A percentile compares a stretch with the other conserved stretches of the same genome.
These are phyloP conservation scores for Cetoscarus ocellatus DNA, from an alignment of 2,797 vertebrate species.

Conservation along the genomic window DNA sequence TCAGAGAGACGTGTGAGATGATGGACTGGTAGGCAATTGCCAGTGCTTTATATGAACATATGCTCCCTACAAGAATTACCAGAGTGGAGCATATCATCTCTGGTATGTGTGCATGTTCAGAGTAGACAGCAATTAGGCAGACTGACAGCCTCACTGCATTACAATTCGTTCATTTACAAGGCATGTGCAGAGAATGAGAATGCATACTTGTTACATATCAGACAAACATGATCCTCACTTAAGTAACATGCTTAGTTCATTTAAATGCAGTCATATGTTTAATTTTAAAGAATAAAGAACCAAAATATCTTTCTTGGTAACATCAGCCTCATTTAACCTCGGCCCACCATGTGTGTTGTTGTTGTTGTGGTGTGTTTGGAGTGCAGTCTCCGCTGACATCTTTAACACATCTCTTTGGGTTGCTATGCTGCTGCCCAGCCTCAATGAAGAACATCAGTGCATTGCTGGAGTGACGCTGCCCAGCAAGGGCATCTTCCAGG, in stretches of 20 bases:
- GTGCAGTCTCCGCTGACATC: slow-evolving; percentile 52
- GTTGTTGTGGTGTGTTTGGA: slow-evolving; percentile 45
- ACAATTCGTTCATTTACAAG: slow-evolving; percentile 61
- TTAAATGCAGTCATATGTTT: slow-evolving; percentile 39
- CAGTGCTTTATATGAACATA: slow-evolving; percentile 64
- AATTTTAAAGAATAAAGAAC: slow-evolving; percentile 26
- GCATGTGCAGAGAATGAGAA: slow-evolving; percentile 57
- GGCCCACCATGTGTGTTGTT: slow-evolving; percentile 37
- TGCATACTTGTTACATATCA: slow-evolving; percentile 51
- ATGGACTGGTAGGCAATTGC: slow-evolving; percentile 52
- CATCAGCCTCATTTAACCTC: slow-evolving; percentile 53
- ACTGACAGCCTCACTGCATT: slow-evolving; percentile 59
- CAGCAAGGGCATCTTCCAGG: slow-evolving; percentile 63
- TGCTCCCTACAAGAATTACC: slow-evolving; percentile 66
- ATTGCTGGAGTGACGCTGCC: slow-evolving; percentile 49
- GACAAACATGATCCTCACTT: slow-evolving; percentile 43
- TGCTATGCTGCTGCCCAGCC: slow-evolving; percentile 55
- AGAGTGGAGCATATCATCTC: slow-evolving; percentile 61
- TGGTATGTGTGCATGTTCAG: slow-evolving; percentile 60
- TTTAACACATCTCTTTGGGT: slow-evolving; percentile 61
- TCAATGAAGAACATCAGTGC: slow-evolving; percentile 58
- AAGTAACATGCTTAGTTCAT: slow-evolving; percentile 29
- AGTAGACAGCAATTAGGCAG: slow-evolving; percentile 71
- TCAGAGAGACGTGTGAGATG: slow-evolving; percentile 44
- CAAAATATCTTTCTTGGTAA: slow-evolving; percentile 4